Base-by-base conservation (phyloP, 2,888 invertebrate species). In the Drosophila lutescens region DNA sequence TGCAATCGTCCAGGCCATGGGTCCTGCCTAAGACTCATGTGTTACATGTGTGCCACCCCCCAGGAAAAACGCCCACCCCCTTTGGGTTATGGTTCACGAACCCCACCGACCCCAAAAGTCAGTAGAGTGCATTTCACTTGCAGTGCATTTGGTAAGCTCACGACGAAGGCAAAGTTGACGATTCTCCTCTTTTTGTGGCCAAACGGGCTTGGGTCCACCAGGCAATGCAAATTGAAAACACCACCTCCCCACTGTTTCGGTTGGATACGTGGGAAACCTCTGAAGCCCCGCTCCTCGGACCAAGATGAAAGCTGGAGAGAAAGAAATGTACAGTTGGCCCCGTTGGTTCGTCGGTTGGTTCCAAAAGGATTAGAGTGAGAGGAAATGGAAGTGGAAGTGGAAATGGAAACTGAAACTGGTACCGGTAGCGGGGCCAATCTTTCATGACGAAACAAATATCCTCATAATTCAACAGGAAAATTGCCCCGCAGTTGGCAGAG, bases 391-490 rank as follows among this genome's bases (percentile, higher is more conserved):
- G 26, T 26, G 26, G 26, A 26, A 2, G 26, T 26, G 26, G 26
- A 26, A 26, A 26, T 26, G 26, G 26, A 26, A 62, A 32, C 60
- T 44, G 56, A 30, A 36, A 57, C 44, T 44, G 44, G 53, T 30
- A 66, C 51, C 58, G 74, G 75, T 68, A 58, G 74, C 68, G 77
- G 80, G 85, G 79, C 88, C 90, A 89, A 90, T 90, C 89, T 90
- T 90, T 90, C 88, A 89, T 86, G 86, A 89, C 89, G 89, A 78
- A 79, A 86, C 75, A 81, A 87, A 86, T 88, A 89, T 89, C 89
- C 88, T 81, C 89, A 90, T 90, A 89, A 89, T 85, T 90, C 90
- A 90, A 90, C 81, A 88, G 86, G 80, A 82, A 86, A 86, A 86
- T 89, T 85, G 86, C 85, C 80, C 70, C 32, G 67, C 58, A 75